Base-by-base conservation (phyloP, 1,140 invertebrate genomes). In the Rhagoletis zephyria region DNA sequence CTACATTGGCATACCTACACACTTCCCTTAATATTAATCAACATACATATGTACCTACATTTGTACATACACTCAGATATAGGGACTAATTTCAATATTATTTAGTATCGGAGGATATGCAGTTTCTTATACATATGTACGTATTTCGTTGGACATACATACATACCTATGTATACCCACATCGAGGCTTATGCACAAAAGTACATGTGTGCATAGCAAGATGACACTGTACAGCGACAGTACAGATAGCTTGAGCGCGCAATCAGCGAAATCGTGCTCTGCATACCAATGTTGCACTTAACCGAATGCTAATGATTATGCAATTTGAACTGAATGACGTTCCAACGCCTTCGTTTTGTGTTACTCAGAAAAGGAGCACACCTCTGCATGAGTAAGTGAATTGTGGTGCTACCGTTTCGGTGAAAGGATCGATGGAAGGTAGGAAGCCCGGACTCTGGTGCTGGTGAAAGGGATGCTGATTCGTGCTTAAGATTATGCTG, bases 261-360 rank as follows among this genome's bases (percentile, higher is more conserved):
- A 74, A 74, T 74, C 67, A 48, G 42, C 48, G 67, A 74, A 74
- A 74, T 74, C 67, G 67, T 74, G 67, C 67, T 74, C 45, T 12
- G 67, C 67, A 74, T 74, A 5, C 67, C 67, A 74, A 74, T 74
- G 67, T 16, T 48, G 12, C 67, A 48, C 67, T 74, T 74, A 74
- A 74, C 16, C 42, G 45, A 14, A 74, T 74, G 67, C 67, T 74
- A 74, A 74, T 74, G 67, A 74, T 74, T 12, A n/a, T 45, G 67
- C 67, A 74, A 74, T 74, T 74, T 45, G 40, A 74, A 45, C 40
- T 74, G 67, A 74, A 42, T 74, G 67, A 45, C 67, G 42, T 67
- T 67, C 19, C 10, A 67, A 30, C 67, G 14, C 67, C 40, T 74
- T 16, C 42, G 4, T 14, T 63, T 16, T 45, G 45, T 48, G 42